Evolutionary conservation across 2,888 invertebrate species (phyloP).

Genomic region (Sceliomorpha sp.): DNA sequence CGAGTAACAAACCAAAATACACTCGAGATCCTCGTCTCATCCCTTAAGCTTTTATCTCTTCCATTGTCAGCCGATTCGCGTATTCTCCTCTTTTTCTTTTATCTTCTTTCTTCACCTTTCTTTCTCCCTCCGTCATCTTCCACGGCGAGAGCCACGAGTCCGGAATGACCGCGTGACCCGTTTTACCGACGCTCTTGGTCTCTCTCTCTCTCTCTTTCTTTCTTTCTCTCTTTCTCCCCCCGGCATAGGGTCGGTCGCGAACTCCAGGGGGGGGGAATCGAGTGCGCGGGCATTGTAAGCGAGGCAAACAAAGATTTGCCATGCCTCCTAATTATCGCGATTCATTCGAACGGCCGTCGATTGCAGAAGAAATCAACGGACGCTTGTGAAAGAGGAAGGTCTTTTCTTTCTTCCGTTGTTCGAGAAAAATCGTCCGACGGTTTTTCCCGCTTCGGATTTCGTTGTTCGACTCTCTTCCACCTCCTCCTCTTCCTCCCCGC

Average conservation of each 20-base stretch:
- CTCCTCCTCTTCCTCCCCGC: too few species aligned
- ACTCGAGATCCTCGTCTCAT: not conserved
- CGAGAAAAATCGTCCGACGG: too few species aligned
- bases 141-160: slow-evolving; percentile 54
- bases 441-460: too few species aligned
- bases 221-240: too few species aligned
- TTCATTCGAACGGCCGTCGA: slow-evolving; percentile 26
- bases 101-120: slow-evolving; percentile 1
- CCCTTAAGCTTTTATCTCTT: slow-evolving; percentile 4
- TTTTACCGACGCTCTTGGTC: slow-evolving; percentile 38
- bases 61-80: slow-evolving; percentile 10
- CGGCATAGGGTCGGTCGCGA: too few species aligned
- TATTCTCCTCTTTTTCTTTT: slow-evolving; percentile 20
- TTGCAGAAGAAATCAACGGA: slow-evolving; percentile 19
- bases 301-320: slow-evolving; percentile 25
- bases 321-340: slow-evolving; percentile 25
- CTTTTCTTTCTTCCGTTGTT: slow-evolving; percentile 22
- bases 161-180: slow-evolving; percentile 62
- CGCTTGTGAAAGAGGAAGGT: slow-evolving; percentile 1
- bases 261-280: slow-evolving; percentile 5
- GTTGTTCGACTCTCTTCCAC: too few species aligned
- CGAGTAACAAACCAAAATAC: slow-evolving; percentile 2
- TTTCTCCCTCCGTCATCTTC: slow-evolving; percentile 19
- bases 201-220: too few species aligned
- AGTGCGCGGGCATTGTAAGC: slow-evolving; percentile 6